Evolutionary conservation across 2,888 invertebrate species (phyloP).

Genomic region (Volucella inflata): DNA sequence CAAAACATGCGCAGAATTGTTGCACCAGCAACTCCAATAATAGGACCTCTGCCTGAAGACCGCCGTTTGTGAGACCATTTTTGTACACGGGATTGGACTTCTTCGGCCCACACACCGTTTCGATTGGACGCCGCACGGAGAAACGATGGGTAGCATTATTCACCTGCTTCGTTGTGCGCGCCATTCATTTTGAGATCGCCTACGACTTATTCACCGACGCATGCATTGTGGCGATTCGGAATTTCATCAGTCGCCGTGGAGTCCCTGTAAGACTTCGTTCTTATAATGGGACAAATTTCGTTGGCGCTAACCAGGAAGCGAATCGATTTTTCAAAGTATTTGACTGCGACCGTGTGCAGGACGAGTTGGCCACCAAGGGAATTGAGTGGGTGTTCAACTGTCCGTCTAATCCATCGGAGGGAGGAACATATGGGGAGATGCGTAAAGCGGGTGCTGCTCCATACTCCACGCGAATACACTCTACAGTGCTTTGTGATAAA

Average conservation of each 20-base stretch:
- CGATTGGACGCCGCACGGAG: constrained; percentile 72
- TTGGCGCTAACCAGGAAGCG: constrained; percentile 38
- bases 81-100: constrained; percentile 68
- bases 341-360: constrained; percentile 41
- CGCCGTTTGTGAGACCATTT: constrained; percentile 70
- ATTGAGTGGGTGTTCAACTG: constrained; percentile 46
- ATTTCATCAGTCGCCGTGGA: constrained; percentile 47
- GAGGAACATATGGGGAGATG: constrained; percentile 16
- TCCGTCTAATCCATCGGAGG: constrained; percentile 41
- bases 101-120: constrained; percentile 65
- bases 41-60: constrained; percentile 69
- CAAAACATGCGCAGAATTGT: constrained; percentile 22
- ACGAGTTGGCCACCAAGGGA: constrained; percentile 32
- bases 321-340: constrained; percentile 51
- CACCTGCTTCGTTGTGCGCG: constrained; percentile 52
- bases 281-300: constrained; percentile 64
- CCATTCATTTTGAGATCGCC: constrained; percentile 51
- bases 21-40: constrained; percentile 44
- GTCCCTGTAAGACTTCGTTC: constrained; percentile 32
- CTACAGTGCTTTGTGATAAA: no score
- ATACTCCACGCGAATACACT: no score
- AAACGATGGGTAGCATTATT: constrained; percentile 73
- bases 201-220: constrained; percentile 50
- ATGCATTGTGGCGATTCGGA: constrained; percentile 41
- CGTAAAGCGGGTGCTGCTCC: no score